Evolutionary conservation across 2,797 vertebrate genomes (phyloP).

Genomic region (Chelidonichthys spinosus): DNA sequence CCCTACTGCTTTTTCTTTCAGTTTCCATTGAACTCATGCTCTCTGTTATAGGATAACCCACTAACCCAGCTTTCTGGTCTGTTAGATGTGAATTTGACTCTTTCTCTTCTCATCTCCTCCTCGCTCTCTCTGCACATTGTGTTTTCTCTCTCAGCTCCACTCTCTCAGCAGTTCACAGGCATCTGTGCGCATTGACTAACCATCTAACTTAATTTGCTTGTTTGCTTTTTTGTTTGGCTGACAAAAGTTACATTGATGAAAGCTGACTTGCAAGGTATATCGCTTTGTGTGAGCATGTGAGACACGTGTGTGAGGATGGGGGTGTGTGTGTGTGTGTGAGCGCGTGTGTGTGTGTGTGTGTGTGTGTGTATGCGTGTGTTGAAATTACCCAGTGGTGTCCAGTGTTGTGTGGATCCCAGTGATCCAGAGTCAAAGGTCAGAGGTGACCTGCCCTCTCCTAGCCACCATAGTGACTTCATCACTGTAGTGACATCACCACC

Average conservation of each 20-base stretch:
- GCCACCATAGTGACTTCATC: conserved; percentile 70
- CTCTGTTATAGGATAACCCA: conserved; percentile 66
- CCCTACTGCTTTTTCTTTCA: conserved; percentile 48
- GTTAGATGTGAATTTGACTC: conserved; percentile 46
- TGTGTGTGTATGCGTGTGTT: conserved; percentile 30
- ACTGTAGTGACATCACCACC: conserved; percentile 68
- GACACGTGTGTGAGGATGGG: conserved; percentile 47
- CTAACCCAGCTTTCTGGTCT: conserved; percentile 68
- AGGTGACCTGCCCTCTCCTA: conserved; percentile 72
- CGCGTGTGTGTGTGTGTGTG: conserved; percentile 13
- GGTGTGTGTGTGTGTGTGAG: not conserved
- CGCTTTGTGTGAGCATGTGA: conserved; percentile 82
- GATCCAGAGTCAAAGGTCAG: conserved; percentile 79
- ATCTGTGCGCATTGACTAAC: conserved; percentile 96
- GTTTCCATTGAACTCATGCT: conserved; percentile 59
- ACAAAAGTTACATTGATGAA: conserved; percentile 99
- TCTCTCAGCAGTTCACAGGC: conserved; percentile 83
- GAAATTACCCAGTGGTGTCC: conserved; percentile 74
- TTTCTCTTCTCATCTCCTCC: conserved; percentile 60
- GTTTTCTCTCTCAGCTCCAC: conserved; percentile 60
- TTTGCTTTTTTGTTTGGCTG: conserved; percentile 91
- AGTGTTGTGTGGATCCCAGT: conserved; percentile 80
- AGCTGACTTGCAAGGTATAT: conserved; percentile 99
- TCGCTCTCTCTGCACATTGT: conserved; percentile 56
- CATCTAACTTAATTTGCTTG: conserved; percentile 94